Evolutionary conservation across 2,113 vertebrate genomes (phyloP).

Genomic region (Craseonycteris thonglongyai): DNA sequence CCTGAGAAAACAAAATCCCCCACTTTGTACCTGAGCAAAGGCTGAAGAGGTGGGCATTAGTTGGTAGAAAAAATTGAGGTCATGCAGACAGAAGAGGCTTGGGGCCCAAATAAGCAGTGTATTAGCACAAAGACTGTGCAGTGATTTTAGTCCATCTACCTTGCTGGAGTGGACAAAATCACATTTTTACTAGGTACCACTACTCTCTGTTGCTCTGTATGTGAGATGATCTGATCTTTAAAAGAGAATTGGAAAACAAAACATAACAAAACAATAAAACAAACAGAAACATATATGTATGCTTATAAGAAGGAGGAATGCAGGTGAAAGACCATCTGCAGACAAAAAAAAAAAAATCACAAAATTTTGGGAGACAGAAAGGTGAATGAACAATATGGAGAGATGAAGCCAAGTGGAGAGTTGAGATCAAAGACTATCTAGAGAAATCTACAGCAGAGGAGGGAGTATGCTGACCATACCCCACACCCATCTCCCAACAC

Average conservation of each 20-base stretch:
- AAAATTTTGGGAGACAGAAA: background rate
- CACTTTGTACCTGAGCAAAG: background rate
- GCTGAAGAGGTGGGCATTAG: background rate
- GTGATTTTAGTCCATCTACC: background rate
- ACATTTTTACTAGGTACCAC: background rate
- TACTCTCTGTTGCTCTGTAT: background rate
- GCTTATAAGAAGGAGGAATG: background rate
- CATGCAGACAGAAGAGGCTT: background rate
- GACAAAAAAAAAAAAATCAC: background rate
- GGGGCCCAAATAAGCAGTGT: background rate
- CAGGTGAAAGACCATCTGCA: background rate
- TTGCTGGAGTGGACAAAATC: background rate
- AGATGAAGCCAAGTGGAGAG: background rate
- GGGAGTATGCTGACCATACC: background rate
- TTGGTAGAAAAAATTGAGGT: background rate
- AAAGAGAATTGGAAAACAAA: background rate
- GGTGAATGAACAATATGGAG: background rate
- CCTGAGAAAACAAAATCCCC: background rate
- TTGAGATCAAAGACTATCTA: background rate
- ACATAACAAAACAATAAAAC: background rate
- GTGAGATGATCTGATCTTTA: background rate
- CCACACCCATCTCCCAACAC: too few relatives aligned
- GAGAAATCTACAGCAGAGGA: background rate
- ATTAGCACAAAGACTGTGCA: background rate
- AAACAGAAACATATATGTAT: background rate